Conservation (phyloP, 2,888 invertebrate genomes). For the Dyspetes luteomarginatus region DNA sequence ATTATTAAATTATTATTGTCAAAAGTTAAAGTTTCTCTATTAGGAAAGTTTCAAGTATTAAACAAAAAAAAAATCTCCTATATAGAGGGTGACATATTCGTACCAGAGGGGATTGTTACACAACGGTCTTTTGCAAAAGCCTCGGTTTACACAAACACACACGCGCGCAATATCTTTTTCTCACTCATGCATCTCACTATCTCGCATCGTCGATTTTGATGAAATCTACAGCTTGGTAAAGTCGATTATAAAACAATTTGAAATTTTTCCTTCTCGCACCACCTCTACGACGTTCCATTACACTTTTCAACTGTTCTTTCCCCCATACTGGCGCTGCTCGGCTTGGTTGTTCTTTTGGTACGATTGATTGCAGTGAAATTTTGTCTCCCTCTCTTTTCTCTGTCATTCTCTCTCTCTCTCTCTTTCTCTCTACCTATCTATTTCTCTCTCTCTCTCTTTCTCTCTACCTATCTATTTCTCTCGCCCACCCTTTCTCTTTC, state of each 20-base stretch:
- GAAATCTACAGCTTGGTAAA: slow-evolving; percentile 28
- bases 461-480: neutral
- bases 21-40: too few species aligned
- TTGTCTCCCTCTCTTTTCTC: slow-evolving; percentile 18
- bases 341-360: slow-evolving; percentile 49
- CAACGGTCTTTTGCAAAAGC: neutral
- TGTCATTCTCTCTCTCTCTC: neutral
- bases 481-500: slow-evolving; percentile 1
- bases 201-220: slow-evolving; percentile 21
- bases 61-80: too few species aligned
- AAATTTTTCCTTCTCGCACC: slow-evolving; percentile 36
- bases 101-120: slow-evolving; percentile 5
- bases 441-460: neutral
- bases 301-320: slow-evolving; percentile 37
- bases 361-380: slow-evolving; percentile 58
- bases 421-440: neutral
- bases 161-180: slow-evolving; percentile 4
- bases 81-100: too few species aligned
- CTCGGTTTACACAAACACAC: slow-evolving; percentile 7
- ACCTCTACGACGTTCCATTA: slow-evolving; percentile 26
- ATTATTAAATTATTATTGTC: too few species aligned
- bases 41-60: too few species aligned
- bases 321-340: neutral
- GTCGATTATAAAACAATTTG: slow-evolving; percentile 65
- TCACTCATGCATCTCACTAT: slow-evolving; percentile 24